Evolutionary conservation across 2,797 vertebrate species (phyloP), one percentile per base, ranked within the genome.

Genomic region (Acrossocheilus fasciatus): DNA sequence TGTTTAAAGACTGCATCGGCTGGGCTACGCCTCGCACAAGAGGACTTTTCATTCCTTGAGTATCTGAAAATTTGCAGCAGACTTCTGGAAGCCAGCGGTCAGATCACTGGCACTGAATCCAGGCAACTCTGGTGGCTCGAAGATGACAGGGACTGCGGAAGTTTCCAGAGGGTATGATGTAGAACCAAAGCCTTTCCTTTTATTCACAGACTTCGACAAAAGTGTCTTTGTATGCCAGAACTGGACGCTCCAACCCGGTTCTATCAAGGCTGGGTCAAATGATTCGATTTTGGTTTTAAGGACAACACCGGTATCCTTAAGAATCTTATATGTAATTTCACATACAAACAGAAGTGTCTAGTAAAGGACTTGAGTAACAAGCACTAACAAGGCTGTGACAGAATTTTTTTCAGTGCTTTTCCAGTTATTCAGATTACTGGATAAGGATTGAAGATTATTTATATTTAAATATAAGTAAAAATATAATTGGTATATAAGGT

Each of bases 201-300:
- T 66, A 89, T 91, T 92, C 75, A 72, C 69, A 50, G 54, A 88
- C 57, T 77, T 62, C 62, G 69, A 94, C 92, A 94, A 94, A 87
- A 89, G 89, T 30, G 68, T 85, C 88, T 91, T 94, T 94, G 92
- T 94, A 86, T 26, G 75, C 68, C 69, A 74, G 41, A 83, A n/a
- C 81, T 36, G n/a, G 11, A 74, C 26, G 6, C 81, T 77, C 70
- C 23, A 2, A 69, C 70, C 39, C 36, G 83, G 69, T 90, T 92
- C 90, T 88, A 52, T 82, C 81, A 82, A 14, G 78, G 9, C 20
- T 57, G n/a, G 26, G 70, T 52, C 39, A 62, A 78, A 62, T 62
- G 23, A 57, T 17, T 78, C 23, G 7, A 59, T n/a, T 62, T 78
- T 62, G n/a, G 10, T 64, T 77, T 57, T 57, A 23, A 52, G 30